Evolutionary conservation across 2,113 vertebrate species (phyloP), one percentile per base, ranked within the genome.

Genomic region (Motacilla tschutschensis): DNA sequence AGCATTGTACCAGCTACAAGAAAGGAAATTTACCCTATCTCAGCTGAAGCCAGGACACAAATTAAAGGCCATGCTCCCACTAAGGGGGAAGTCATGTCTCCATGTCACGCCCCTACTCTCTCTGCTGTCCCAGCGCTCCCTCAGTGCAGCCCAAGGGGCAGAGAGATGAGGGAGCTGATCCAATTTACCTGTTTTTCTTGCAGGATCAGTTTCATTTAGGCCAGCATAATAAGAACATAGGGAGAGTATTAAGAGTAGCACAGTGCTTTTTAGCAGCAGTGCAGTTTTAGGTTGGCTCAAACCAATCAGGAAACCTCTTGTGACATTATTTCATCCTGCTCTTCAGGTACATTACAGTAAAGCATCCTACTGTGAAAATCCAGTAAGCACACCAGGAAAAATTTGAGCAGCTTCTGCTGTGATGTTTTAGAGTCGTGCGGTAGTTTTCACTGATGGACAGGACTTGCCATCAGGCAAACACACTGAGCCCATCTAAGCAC

Each of bases 381-480:
- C 47, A 62, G 9, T 14, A 10, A 35, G 17, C 50, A 59, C 25
- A 36, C 25, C 5, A 46, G 63, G 43, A 38, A 80, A 88, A 80
- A 53, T 4, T 35, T 5, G 2, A 0, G 0, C 4, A 3, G 40
- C 35, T 85, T 46, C 55, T 76, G 41, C 71, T 47, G 2, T 44
- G 36, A 19, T 66, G 44, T 43, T 79, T 72, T 40, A 63, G 44
- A 54, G 13, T 8, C 43, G 53, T 1, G 6, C 16, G 5, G 46
- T 48, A 33, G 8, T 44, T 54, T 73, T 55, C 44, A n/a, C 22
- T 33, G 62, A 24, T 17, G 62, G 41, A 60, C n/a, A n/a, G 47
- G 31, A 58, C 1, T 0, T 73, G 35, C 14, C 51, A 51, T 22
- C 1, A 1, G 25, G 36, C 22, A 70, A 82, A 85, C 2, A 4